Evolutionary conservation across 1,140 invertebrate genomes (phyloP).

Genomic region (Drosophila quadrilineata): DNA sequence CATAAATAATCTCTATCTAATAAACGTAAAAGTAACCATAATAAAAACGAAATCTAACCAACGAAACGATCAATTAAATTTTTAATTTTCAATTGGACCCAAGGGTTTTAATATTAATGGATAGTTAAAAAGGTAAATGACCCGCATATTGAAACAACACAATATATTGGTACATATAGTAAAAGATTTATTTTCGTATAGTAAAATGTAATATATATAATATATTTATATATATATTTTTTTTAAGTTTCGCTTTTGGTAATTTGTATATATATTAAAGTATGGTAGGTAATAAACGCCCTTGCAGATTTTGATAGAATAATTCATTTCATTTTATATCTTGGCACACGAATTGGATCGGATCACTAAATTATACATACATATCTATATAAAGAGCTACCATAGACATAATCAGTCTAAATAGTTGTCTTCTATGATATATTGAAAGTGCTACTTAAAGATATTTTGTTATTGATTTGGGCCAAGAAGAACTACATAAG

Average conservation of each 20-base stretch:
- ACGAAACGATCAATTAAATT: conserved; percentile 43
- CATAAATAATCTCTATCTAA: conserved; percentile 66
- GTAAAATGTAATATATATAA: conserved; percentile 68
- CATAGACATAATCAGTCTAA: conserved; percentile 13
- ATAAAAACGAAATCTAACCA: conserved; percentile 73
- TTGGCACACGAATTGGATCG: conserved; percentile 22
- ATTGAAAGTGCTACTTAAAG: conserved; percentile 2
- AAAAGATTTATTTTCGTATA: conserved; percentile 64
- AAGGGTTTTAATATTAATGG: background rate
- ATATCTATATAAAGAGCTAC: too few species aligned
- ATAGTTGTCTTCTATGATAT: conserved; percentile 24
- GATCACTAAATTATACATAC: conserved; percentile 32
- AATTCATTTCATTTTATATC: background rate
- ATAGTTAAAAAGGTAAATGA: background rate
- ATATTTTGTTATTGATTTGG: background rate
- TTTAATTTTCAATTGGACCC: conserved; percentile 33
- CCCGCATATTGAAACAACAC: conserved; percentile 8
- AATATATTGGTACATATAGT: conserved; percentile 34
- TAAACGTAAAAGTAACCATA: conserved; percentile 47
- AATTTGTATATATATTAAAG: conserved; percentile 57
- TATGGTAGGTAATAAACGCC: conserved; percentile 42
- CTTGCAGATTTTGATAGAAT: conserved; percentile 27
- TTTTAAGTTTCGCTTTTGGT: conserved; percentile 63
- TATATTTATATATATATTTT: too few species aligned
- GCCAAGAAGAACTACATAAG: too few species aligned